Conservation (phyloP, 2,888 invertebrate species). For the Spilarctia lutea region DNA sequence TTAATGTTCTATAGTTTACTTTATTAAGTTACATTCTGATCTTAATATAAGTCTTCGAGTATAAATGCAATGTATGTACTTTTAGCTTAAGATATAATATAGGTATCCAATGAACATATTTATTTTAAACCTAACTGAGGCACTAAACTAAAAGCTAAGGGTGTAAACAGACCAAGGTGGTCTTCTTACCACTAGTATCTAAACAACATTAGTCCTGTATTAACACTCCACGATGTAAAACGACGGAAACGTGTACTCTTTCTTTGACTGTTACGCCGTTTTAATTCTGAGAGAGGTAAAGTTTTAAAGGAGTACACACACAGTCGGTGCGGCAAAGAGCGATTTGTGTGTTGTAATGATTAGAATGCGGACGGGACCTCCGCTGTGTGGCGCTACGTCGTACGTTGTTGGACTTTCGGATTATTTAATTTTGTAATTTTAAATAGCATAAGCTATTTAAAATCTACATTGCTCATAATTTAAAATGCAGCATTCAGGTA, state of each 20-base stretch:
- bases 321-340: constrained; percentile 72
- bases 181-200: constrained; percentile 70
- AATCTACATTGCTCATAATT: background rate
- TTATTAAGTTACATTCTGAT: no score
- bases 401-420: constrained; percentile 53
- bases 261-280: constrained; percentile 55
- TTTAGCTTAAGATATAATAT: background rate
- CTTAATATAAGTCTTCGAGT: background rate
- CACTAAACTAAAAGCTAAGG: constrained; percentile 69
- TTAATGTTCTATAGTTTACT: no score
- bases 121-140: constrained; percentile 66
- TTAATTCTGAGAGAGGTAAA: constrained; percentile 40
- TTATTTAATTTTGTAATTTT: constrained; percentile 56
- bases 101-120: constrained; percentile 32
- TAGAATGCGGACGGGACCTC: constrained; percentile 76
- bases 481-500: background rate
- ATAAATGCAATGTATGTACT: background rate
- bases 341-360: constrained; percentile 75
- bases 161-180: constrained; percentile 81
- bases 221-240: constrained; percentile 52
- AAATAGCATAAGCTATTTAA: constrained; percentile 18
- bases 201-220: constrained; percentile 74
- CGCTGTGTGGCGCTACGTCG: constrained; percentile 75
- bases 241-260: constrained; percentile 45
- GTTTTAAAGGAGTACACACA: constrained; percentile 74